phyloP scores from a whole-genome alignment of 2,888 invertebrate genomes.

The Orthosia gothica region DNA sequence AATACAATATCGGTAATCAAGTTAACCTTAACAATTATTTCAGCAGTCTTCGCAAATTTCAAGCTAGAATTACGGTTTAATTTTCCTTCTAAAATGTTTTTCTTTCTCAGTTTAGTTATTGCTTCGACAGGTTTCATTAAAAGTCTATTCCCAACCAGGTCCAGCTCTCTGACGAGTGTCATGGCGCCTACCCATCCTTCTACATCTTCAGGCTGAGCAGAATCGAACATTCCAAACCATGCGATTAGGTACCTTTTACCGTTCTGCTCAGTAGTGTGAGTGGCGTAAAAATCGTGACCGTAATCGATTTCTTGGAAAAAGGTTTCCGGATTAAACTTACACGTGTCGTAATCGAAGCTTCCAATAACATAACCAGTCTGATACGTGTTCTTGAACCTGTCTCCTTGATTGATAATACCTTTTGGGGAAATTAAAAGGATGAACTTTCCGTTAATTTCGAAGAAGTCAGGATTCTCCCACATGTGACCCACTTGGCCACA shows the following conservation, averaged over 20 bases:
- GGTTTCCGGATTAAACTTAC: slow-evolving; percentile 71
- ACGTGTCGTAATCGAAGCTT: slow-evolving; percentile 1
- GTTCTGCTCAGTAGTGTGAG: slow-evolving; percentile 82
- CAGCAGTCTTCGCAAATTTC: slow-evolving; percentile 80
- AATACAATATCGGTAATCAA: slow-evolving; percentile 76
- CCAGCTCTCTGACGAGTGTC: slow-evolving; percentile 84
- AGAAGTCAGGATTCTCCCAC: slow-evolving; percentile 91
- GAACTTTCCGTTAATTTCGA: slow-evolving; percentile 85
- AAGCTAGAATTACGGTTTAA: slow-evolving; percentile 67
- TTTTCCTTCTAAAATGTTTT: slow-evolving; percentile 68
- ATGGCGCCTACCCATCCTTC: slow-evolving; percentile 88
- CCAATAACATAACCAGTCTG: slow-evolving; percentile 84
- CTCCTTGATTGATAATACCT: slow-evolving; percentile 82
- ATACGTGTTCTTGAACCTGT: slow-evolving; percentile 82
- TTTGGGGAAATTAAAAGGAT: slow-evolving; percentile 87
- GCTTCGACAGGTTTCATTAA: slow-evolving; percentile 79
- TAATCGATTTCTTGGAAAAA: slow-evolving; percentile 86
- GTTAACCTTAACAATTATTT: slow-evolving; percentile 78
- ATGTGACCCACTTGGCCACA: slow-evolving; percentile 83
- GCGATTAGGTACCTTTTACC: slow-evolving; percentile 76
- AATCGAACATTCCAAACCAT: slow-evolving; percentile 64
- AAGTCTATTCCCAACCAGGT: slow-evolving; percentile 75
- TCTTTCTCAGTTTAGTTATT: slow-evolving; percentile 75
- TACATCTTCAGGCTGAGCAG: slow-evolving; percentile 78
- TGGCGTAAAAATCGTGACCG: slow-evolving; percentile 88